Percentiles rank a stretch among this genome's conserved stretches.
Conservation (phyloP, 2,888 invertebrate species). For the Cosmopolites sordidus region DNA sequence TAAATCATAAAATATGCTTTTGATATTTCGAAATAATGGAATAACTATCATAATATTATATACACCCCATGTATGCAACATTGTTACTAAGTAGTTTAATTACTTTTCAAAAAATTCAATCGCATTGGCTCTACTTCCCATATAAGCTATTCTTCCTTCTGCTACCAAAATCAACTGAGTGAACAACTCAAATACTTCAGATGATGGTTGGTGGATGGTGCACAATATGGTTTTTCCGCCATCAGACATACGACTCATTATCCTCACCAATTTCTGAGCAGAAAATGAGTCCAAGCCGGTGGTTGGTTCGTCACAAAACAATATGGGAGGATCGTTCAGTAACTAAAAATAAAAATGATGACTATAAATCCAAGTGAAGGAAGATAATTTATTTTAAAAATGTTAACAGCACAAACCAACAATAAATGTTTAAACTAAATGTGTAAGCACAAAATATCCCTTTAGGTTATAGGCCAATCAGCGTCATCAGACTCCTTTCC, state of each 20-base stretch:
- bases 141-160: slow-evolving; percentile 81
- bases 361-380: too few species aligned
- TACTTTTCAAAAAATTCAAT: slow-evolving; percentile 67
- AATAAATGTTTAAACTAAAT: too few species aligned
- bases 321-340: slow-evolving; percentile 82
- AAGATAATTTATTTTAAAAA: too few species aligned
- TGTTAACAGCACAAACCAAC: too few species aligned
- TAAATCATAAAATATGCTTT: too few species aligned
- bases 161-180: slow-evolving; percentile 74
- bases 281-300: slow-evolving; percentile 91
- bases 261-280: slow-evolving; percentile 75
- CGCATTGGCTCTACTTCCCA: slow-evolving; percentile 67
- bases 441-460: too few species aligned
- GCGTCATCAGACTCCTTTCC: too few species aligned
- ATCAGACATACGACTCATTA: slow-evolving; percentile 65
- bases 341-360: slow-evolving; percentile 58
- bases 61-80: too few species aligned
- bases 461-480: too few species aligned
- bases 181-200: slow-evolving; percentile 80
- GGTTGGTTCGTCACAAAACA: slow-evolving; percentile 96
- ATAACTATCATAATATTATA: too few species aligned
- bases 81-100: too few species aligned
- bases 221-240: slow-evolving; percentile 83
- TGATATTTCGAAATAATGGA: too few species aligned
- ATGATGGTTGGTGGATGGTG: slow-evolving; percentile 93